These are phyloP conservation scores for Eremobia ochroleuca DNA, from an alignment of 2,888 invertebrate genomes.

Conservation along the genomic window DNA sequence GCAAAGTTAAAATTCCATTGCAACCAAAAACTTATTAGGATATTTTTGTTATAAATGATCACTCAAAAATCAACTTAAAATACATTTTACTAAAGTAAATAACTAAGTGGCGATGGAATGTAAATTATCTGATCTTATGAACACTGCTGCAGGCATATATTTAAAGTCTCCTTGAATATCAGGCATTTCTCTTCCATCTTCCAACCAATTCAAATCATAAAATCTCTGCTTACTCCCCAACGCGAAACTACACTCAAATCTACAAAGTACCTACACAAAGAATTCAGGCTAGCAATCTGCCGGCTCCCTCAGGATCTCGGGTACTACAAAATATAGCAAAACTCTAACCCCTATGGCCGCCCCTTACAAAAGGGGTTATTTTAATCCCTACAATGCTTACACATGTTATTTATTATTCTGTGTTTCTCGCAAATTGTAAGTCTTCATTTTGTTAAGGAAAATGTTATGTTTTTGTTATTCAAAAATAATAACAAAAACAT, in stretches of 20 bases:
- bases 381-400: constrained; percentile 63
- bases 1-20: too few relatives aligned
- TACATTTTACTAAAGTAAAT: background rate
- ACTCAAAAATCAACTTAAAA: background rate
- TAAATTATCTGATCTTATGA: too few relatives aligned
- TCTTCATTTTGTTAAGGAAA: constrained; percentile 50
- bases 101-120: too few relatives aligned
- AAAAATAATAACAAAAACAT: too few relatives aligned
- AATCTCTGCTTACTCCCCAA: constrained; percentile 1
- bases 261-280: constrained; percentile 33
- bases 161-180: background rate
- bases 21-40: too few relatives aligned
- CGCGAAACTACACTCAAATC: constrained; percentile 19
- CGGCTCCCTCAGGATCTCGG: constrained; percentile 42
- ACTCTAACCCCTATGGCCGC: constrained; percentile 44
- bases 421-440: constrained; percentile 52
- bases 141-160: background rate
- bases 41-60: background rate
- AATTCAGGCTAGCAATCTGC: constrained; percentile 26
- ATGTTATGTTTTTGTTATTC: constrained; percentile 12
- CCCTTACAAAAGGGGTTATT: constrained; percentile 61
- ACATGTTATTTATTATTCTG: constrained; percentile 62
- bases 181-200: background rate
- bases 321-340: constrained; percentile 60
- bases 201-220: background rate